Evolutionary conservation across 2,888 invertebrate genomes (phyloP), one percentile per base, ranked within the genome.

Genomic region (Chymomyza procnemis): DNA sequence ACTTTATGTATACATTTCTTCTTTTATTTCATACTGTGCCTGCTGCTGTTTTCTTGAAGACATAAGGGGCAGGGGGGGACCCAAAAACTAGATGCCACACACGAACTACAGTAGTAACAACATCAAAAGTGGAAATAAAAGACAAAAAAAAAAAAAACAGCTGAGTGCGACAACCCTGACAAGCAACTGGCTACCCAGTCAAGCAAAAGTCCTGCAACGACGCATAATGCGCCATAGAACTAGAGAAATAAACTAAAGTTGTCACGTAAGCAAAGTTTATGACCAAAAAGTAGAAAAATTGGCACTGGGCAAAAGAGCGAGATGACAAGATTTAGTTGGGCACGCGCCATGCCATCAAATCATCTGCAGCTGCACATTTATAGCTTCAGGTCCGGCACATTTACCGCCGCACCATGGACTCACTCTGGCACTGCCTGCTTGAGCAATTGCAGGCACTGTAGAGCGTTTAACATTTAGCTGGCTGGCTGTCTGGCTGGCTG

Each of bases 211-310:
- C 61, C 69, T 50, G 59, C 64, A 65, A 66, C 68, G 69, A 64
- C 69, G 71, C 78, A 76, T 69, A 74, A 72, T 66, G 66, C 73
- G 69, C 64, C 73, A 68, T 66, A 67, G 67, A 78, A 76, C 77
- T 84, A 70, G 76, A 76, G 84, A 82, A 84, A 87, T 87, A 85
- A 87, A 84, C 80, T 80, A 80, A 85, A 84, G 78, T 82, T 85
- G 82, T 87, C 87, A 87, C 87, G 87, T 85, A 87, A 81, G 86
- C 84, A 78, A 79, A 80, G 87, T 87, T 87, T 87, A 87, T 87
- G 76, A 66, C 80, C 79, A 80, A 79, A 78, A 77, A 72, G 70
- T 65, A 61, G 73, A 78, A 73, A 48, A 55, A 66, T 65, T 47
- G 54, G 57, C 46, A 59, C 48, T 46, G 61, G 56, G 56, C 48